Conservation (phyloP, 2,113 vertebrate genomes). For the Anguilla rostrata region DNA sequence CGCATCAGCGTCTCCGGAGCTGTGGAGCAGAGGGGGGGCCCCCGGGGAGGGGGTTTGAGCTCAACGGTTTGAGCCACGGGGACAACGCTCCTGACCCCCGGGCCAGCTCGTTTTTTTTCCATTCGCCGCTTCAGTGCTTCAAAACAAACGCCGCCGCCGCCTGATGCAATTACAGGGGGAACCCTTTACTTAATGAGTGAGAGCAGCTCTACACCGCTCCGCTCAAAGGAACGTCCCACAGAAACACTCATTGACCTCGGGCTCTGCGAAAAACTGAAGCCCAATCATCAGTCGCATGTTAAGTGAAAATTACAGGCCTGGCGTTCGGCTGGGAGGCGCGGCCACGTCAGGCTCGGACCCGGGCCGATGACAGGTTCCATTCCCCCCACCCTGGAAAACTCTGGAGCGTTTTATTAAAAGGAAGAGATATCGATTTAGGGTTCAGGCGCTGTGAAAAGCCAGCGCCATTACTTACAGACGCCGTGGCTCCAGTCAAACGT, state of each 20-base stretch:
- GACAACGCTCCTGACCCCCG: neutral
- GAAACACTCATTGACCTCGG: constrained; percentile 74
- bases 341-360: neutral
- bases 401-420: constrained; percentile 59
- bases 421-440: constrained; percentile 65
- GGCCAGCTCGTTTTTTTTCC: constrained; percentile 55
- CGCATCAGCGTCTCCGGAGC: constrained; percentile 98
- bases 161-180: constrained; percentile 63
- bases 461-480: constrained; percentile 43
- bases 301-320: constrained; percentile 67
- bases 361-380: constrained; percentile 2
- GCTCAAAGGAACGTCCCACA: constrained; percentile 61
- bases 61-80: neutral
- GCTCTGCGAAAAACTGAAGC: constrained; percentile 54
- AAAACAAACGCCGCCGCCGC: constrained; percentile 46
- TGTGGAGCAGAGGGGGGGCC: constrained; percentile 48
- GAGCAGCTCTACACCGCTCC: constrained; percentile 56
- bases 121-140: constrained; percentile 52
- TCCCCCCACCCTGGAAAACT: constrained; percentile 41
- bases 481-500: constrained; percentile 22
- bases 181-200: constrained; percentile 62
- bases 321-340: constrained; percentile 35
- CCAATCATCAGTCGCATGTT: constrained; percentile 71
- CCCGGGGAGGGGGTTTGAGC: constrained; percentile 32
- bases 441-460: constrained; percentile 49